Conservation (phyloP, 2,113 vertebrate genomes). For the Trematocara variabile region DNA sequence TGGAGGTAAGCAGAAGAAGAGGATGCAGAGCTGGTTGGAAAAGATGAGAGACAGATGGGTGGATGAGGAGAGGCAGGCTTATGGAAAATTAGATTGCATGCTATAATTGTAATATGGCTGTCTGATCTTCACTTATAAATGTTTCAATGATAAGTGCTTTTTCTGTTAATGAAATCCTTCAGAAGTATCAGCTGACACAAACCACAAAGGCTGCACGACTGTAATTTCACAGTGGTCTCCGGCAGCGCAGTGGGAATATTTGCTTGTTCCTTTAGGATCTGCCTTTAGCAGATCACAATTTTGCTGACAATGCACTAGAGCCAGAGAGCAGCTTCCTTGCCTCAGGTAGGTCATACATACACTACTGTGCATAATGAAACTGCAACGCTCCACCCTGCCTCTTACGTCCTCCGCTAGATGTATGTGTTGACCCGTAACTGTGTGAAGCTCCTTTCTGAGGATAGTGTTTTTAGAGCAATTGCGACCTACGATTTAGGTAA, state of each 20-base stretch:
- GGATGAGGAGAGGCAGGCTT: background rate
- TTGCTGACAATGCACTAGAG: constrained; percentile 44
- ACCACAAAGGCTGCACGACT: background rate
- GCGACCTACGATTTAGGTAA: constrained; percentile 41
- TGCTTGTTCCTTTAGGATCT: constrained; percentile 4
- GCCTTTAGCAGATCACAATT: constrained; percentile 12
- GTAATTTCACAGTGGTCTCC: background rate
- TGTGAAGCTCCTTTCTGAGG: background rate
- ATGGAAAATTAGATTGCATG: background rate
- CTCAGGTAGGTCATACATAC: constrained; percentile 32
- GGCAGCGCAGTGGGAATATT: background rate
- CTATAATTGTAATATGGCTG: background rate
- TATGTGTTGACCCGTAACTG: background rate
- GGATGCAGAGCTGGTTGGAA: background rate
- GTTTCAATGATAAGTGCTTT: background rate
- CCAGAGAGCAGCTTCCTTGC: constrained; percentile 24
- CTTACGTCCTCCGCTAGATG: background rate
- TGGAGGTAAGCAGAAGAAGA: background rate
- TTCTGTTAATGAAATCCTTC: background rate
- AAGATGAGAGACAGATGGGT: constrained; percentile 5
- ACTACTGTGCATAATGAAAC: background rate
- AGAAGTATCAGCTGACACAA: background rate
- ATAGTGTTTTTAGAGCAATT: constrained; percentile 1
- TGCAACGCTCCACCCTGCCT: background rate
- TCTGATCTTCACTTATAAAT: background rate